Conservation (phyloP, 2,113 vertebrate genomes). For the Ginglymostoma cirratum region DNA sequence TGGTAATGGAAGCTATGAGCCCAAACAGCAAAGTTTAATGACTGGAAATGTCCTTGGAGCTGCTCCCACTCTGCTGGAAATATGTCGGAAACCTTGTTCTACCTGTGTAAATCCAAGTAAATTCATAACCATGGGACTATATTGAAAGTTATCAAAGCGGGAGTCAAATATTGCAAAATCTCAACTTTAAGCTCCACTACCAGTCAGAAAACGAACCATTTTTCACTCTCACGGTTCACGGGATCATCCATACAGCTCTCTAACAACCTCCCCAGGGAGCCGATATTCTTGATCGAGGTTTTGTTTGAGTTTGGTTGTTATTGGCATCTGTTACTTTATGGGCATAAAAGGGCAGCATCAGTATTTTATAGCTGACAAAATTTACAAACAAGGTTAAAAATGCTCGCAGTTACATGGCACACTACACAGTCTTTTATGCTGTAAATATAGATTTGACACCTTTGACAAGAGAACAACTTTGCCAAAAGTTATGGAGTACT, state of each 20-base stretch:
- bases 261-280: background rate
- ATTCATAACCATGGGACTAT: background rate
- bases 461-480: conserved; percentile 16
- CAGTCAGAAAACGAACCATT: background rate
- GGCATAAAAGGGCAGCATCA: background rate
- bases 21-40: background rate
- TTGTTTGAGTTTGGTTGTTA: background rate
- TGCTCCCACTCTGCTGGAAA: background rate
- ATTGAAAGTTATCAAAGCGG: background rate
- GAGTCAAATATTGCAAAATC: background rate
- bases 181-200: background rate
- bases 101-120: background rate
- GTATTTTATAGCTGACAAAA: conserved; percentile 26
- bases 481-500: background rate
- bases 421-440: background rate
- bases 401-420: background rate
- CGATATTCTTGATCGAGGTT: background rate
- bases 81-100: background rate
- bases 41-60: background rate
- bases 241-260: background rate
- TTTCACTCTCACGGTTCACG: background rate
- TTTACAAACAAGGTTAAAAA: conserved; percentile 16
- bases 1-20: background rate
- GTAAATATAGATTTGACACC: conserved; percentile 26
- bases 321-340: conserved; percentile 19